phyloP scores from a whole-genome alignment of 2,888 invertebrate genomes.

The Blastobasis adustella region DNA sequence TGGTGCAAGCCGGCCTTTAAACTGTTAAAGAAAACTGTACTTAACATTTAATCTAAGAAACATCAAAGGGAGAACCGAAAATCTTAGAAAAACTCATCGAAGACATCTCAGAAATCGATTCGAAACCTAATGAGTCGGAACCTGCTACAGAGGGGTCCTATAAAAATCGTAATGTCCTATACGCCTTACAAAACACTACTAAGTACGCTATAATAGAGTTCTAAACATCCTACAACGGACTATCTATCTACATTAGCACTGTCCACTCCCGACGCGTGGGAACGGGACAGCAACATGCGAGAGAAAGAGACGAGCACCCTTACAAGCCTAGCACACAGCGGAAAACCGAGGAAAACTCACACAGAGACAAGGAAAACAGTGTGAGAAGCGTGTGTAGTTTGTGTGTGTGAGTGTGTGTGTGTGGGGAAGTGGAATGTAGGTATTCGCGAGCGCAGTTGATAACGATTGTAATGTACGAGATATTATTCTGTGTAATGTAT shows the following conservation, averaged over 20 bases:
- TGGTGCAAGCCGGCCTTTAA: no score
- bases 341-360: neutral
- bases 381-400: constrained; percentile 5
- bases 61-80: no score
- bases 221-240: constrained; percentile 30
- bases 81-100: no score
- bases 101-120: no score
- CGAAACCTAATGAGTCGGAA: no score
- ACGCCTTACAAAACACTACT: constrained; percentile 41
- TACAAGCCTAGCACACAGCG: constrained; percentile 8
- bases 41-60: no score
- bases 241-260: constrained; percentile 33
- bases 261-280: constrained; percentile 21
- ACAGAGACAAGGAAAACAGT: neutral
- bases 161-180: constrained; percentile 21
- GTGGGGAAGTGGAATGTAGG: constrained; percentile 33
- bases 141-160: no score
- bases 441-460: constrained; percentile 33
- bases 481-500: constrained; percentile 23
- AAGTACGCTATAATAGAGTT: constrained; percentile 56
- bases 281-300: constrained; percentile 20
- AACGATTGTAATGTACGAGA: constrained; percentile 38
- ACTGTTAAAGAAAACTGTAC: no score
- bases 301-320: constrained; percentile 9
- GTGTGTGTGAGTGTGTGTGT: constrained; percentile 11